These are phyloP conservation scores for Orchesellides sinensis DNA, from an alignment of 2,888 invertebrate genomes.

Conservation along the genomic window DNA sequence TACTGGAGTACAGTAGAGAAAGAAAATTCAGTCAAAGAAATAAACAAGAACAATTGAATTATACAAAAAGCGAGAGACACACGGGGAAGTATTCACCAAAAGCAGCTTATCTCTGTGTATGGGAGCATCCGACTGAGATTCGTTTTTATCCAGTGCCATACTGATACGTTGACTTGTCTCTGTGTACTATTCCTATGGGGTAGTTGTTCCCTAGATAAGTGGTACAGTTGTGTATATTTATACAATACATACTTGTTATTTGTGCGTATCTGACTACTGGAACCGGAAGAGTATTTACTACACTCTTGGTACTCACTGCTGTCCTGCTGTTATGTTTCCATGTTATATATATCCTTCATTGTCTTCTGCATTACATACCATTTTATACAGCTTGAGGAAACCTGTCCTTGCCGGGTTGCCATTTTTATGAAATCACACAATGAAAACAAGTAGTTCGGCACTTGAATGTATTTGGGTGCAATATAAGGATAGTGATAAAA, in stretches of 20 bases:
- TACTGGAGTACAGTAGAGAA: too few relatives aligned
- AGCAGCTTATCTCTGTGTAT: too few relatives aligned
- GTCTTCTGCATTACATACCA: too few relatives aligned
- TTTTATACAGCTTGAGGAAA: too few relatives aligned
- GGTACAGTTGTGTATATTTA: background rate
- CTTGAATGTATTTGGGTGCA: too few relatives aligned
- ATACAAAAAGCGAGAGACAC: constrained; percentile 17
- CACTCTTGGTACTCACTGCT: background rate
- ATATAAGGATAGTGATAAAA: constrained; percentile 21
- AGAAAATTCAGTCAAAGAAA: constrained; percentile 34
- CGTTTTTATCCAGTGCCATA: constrained; percentile 40
- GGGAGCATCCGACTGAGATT: constrained; percentile 34
- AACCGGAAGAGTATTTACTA: background rate
- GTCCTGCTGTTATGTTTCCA: constrained; percentile 16
- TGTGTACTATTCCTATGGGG: constrained; percentile 11
- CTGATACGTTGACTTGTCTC: too few relatives aligned
- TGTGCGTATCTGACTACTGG: background rate
- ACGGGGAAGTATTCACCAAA: background rate
- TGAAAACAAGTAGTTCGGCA: too few relatives aligned
- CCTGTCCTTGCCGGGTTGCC: background rate
- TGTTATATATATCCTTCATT: background rate
- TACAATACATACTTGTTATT: background rate
- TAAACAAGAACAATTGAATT: constrained; percentile 49
- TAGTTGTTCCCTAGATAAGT: background rate
- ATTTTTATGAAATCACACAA: background rate